Evolutionary conservation across 2,888 invertebrate species (phyloP), one percentile per base, ranked within the genome.

Genomic region (Keiferia lycopersicella): DNA sequence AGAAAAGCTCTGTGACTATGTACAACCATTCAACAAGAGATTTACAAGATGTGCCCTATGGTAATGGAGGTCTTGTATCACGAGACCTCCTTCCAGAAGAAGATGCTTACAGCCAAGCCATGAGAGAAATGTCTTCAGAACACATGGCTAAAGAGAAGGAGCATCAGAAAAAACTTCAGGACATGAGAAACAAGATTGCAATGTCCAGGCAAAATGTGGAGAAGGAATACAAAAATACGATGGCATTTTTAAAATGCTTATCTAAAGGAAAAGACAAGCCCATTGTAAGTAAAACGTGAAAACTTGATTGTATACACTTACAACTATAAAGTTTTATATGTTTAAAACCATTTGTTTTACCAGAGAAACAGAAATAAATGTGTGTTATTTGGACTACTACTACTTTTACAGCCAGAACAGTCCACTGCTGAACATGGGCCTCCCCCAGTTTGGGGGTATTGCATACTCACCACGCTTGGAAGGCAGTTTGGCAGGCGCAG

Each of bases 191-290:
- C 66, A 89, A 80, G 76, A 76, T 91, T 59, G 91, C 91, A 11
- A 73, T 88, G 71, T 81, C 97, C 68, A 96, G 96, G 81, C 92
- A 98, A 71, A 93, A 96, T 77, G 83, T 91, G 56, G 90, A 92
- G 64, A 90, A 88, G 65, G 92, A 92, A 69, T 91, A 88, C 68
- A 82, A 79, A 64, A 89, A 91, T 63, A 91, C 91, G 45, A 81
- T 91, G 67, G 79, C 83, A 8, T 91, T 91, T 73, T 75, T 92
- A 58, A 89, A 86, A 66, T 80, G 84, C 11, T 67, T 91, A 39
- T 83, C 89, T 1, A 91, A 84, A 68, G 82, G 84, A 58, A 84
- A 74, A 51, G 68, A 73, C 48, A 84, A 77, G 70, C 76, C 84
- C 62, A 76, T 81, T 71, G 91, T 91, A 77, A 77, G 85, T 53